These are phyloP conservation scores for Luehdorfia chinensis DNA, from an alignment of 1,140 invertebrate species.

Conservation along the genomic window DNA sequence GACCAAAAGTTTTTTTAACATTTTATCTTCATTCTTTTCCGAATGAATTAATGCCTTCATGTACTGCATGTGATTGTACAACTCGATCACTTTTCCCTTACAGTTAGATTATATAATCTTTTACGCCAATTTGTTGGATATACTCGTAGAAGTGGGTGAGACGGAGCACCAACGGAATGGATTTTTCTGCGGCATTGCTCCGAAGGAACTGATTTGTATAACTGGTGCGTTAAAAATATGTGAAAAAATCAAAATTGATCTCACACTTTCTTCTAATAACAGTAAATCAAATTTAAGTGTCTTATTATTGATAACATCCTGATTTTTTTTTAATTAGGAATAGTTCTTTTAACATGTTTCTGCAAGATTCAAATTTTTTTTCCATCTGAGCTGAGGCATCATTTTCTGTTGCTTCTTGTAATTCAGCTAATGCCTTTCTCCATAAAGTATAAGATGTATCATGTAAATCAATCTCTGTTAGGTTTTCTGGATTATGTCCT, in stretches of 20 bases:
- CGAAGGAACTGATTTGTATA: constrained; percentile 20
- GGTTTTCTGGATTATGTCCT: background rate
- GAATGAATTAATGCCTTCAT: no score
- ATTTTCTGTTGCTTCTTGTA: no score
- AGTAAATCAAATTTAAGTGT: background rate
- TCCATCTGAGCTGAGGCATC: no score
- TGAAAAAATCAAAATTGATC: constrained; percentile 3
- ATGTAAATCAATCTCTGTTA: constrained; percentile 1
- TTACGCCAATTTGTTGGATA: constrained; percentile 6
- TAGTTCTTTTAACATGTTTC: no score
- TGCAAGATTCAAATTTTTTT: no score
- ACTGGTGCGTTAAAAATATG: constrained; percentile 20
- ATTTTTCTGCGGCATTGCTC: constrained; percentile 1
- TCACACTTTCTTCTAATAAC: background rate
- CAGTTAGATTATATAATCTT: constrained; percentile 13
- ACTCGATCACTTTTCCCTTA: constrained; percentile 5
- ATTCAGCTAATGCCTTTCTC: no score
- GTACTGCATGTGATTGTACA: no score
- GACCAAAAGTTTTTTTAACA: constrained; percentile 6
- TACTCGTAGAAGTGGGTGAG: constrained; percentile 22
- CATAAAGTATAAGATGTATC: constrained; percentile 4
- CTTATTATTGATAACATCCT: no score
- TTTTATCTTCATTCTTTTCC: background rate
- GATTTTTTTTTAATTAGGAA: no score
- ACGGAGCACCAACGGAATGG: constrained; percentile 17